Conservation (phyloP, 2,113 vertebrate species). For the Cynopterus brachyotis region DNA sequence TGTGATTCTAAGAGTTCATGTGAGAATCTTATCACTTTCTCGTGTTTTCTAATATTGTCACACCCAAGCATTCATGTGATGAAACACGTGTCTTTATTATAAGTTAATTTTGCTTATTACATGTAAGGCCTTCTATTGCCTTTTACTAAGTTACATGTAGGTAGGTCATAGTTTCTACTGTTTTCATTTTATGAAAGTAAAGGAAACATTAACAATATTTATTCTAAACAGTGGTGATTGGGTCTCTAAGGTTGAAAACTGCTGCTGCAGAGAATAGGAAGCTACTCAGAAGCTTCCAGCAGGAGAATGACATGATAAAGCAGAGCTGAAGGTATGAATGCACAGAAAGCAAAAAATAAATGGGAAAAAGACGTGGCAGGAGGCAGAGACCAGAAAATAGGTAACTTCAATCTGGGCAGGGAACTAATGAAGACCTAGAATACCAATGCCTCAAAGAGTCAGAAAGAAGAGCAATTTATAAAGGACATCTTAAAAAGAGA, state of each 20-base stretch:
- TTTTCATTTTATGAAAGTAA: not conserved
- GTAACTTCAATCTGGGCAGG: not conserved
- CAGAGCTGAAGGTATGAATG: not conserved
- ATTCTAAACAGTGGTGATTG: not conserved
- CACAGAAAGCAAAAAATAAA: not conserved
- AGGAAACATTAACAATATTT: not conserved
- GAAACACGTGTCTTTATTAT: not conserved
- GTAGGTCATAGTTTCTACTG: not conserved
- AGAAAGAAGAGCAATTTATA: not conserved
- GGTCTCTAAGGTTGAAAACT: not conserved
- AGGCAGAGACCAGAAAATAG: not conserved
- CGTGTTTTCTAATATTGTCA: not conserved
- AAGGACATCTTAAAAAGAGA: not conserved
- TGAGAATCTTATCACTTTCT: not conserved
- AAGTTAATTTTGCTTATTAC: not conserved
- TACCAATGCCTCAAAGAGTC: not conserved
- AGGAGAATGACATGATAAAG: not conserved
- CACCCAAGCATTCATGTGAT: not conserved
- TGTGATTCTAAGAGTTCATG: not conserved
- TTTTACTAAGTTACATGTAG: not conserved
- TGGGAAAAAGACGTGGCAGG: not conserved
- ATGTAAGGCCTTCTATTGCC: not conserved
- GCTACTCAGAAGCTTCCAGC: not conserved
- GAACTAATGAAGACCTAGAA: not conserved
- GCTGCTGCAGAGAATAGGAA: not conserved